Conservation (phyloP, 1,140 invertebrate species). For the Mactra quadrangularis region DNA sequence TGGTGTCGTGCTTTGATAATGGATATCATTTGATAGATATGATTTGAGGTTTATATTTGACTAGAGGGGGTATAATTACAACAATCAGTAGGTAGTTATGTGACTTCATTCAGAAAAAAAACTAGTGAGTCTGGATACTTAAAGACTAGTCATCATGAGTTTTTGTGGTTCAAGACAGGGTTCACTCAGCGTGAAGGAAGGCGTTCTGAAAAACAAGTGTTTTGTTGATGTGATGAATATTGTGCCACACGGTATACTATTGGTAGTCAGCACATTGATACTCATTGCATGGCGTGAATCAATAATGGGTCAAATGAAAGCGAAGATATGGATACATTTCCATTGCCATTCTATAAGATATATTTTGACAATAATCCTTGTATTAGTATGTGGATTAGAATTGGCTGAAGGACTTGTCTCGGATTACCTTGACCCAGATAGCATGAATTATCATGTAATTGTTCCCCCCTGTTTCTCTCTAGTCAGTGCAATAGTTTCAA, state of each 20-base stretch:
- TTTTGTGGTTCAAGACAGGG: constrained; percentile 77
- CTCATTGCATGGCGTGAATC: constrained; percentile 79
- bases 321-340: constrained; percentile 81
- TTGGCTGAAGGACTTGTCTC: constrained; percentile 78
- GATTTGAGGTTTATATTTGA: too few relatives aligned
- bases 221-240: constrained; percentile 82
- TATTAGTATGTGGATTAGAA: constrained; percentile 73
- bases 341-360: constrained; percentile 76
- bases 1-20: too few relatives aligned
- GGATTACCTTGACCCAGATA: constrained; percentile 74
- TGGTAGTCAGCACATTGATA: constrained; percentile 77
- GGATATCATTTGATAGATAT: too few relatives aligned
- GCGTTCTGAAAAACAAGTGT: constrained; percentile 80
- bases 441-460: constrained; percentile 77
- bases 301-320: constrained; percentile 77
- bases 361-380: constrained; percentile 72
- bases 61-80: too few relatives aligned
- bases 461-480: constrained; percentile 75
- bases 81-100: too few relatives aligned
- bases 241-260: constrained; percentile 77
- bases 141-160: constrained; percentile 61
- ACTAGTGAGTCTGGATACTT: background rate
- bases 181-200: constrained; percentile 77
- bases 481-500: constrained; percentile 71
- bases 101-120: too few relatives aligned